Evolutionary conservation across 2,888 invertebrate genomes (phyloP), one percentile per base, ranked within the genome.

Genomic region (Hylaea fasciaria): DNA sequence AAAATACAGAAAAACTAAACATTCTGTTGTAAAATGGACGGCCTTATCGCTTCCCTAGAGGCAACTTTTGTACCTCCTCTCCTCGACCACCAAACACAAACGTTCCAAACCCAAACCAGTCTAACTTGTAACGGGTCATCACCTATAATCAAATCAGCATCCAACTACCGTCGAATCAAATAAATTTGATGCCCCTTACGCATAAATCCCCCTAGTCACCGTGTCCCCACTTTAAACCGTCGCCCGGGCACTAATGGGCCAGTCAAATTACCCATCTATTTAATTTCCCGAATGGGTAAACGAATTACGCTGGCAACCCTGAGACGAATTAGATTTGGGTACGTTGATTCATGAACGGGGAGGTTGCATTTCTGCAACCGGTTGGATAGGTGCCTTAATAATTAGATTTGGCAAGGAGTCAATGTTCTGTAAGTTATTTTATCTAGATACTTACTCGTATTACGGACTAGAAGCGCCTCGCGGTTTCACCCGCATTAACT

Each of bases 191-290:
- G 69, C 82, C 82, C 78, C 71, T 58, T 59, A 67, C 74, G 62
- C 80, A 88, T 89, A 89, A 88, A 89, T 89, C 84, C 80, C 80
- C 80, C 79, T 78, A 81, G 78, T 71, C 81, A 80, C 85, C 83
- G 82, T 22, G 83, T 80, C 78, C 77, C 78, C 77, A 73, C 73
- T 80, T 76, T 79, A 78, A 81, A 78, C 57, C 76, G 74, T 76
- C 32, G 32, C 32, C 32, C 78, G 75, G 51, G 79, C 80, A 80
- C 85, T 89, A 89, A 91, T 89, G 86, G 91, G 88, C 83, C 83
- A 81, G 87, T 85, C 82, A 89, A 90, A 91, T 90, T 90, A 89
- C 89, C 90, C 87, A 89, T 90, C 89, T 91, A 91, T 91, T 91
- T 91, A 91, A 91, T 91, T 91, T 90, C 84, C 84, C 87, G 86